Percentiles rank a stretch among this genome's conserved stretches.
Conservation (phyloP, 23 tunicate genomes). For the Botrylloides violaceus region DNA sequence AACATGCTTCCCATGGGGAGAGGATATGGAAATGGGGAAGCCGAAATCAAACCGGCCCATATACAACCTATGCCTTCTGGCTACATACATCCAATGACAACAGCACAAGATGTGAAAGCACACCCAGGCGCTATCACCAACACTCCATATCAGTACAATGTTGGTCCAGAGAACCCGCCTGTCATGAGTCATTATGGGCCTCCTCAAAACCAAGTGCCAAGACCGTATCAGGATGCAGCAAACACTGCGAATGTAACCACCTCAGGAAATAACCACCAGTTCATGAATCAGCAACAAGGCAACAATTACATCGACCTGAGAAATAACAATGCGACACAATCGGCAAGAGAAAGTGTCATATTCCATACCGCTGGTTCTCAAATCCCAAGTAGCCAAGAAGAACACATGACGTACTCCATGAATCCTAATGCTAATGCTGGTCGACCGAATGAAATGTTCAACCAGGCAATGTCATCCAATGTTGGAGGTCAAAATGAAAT, state of each 20-base stretch:
- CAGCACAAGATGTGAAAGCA: neutral
- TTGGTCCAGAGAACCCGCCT: neutral
- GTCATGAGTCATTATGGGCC: neutral
- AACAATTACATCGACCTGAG: no score
- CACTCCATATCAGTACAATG: slow-evolving; percentile 14
- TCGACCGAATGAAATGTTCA: neutral
- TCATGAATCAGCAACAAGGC: slow-evolving; percentile 6
- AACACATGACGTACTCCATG: neutral
- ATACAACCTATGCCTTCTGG: neutral
- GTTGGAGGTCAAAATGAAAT: slow-evolving; percentile 6
- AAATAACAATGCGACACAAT: neutral
- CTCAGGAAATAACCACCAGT: neutral
- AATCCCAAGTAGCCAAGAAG: slow-evolving; percentile 3
- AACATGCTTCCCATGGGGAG: slow-evolving; percentile 7
- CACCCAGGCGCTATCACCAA: neutral
- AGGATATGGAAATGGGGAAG: neutral
- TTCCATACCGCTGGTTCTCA: slow-evolving; percentile 25
- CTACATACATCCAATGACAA: neutral
- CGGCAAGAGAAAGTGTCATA: slow-evolving; percentile 32
- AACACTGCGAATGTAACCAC: neutral
- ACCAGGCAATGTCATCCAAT: neutral
- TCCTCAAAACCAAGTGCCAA: neutral
- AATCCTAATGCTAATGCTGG: neutral
- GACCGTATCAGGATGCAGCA: neutral
- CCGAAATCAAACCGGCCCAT: slow-evolving; percentile 3